phyloP scores from a whole-genome alignment of 53 echinoderm and acorn worm species.

The Hippasteria phrygiana region DNA sequence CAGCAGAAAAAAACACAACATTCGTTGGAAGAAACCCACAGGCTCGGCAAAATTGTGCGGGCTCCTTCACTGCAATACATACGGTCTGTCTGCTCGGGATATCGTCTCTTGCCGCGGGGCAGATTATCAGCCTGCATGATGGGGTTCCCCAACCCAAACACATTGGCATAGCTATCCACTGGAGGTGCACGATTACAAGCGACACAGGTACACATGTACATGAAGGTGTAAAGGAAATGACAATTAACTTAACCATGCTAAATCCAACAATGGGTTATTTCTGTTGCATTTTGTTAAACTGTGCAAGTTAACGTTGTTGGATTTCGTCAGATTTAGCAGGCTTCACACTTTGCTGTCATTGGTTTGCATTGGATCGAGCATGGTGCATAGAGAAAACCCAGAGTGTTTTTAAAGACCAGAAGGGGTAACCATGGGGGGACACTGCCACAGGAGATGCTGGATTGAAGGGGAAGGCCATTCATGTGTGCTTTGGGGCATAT shows the following conservation, averaged over 20 bases:
- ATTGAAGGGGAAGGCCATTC: too few relatives aligned
- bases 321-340: too few relatives aligned
- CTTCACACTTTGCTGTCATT: too few relatives aligned
- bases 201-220: neutral
- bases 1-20: neutral
- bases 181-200: neutral
- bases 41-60: neutral
- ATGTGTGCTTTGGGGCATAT: too few relatives aligned
- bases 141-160: conserved; percentile 30
- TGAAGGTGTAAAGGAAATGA: neutral
- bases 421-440: too few relatives aligned
- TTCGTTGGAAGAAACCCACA: conserved; percentile 12
- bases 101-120: conserved; percentile 49
- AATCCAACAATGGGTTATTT: neutral
- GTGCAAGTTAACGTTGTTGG: too few relatives aligned
- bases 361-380: too few relatives aligned
- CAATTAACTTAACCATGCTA: neutral
- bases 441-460: too few relatives aligned
- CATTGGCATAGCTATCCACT: conserved; percentile 55
- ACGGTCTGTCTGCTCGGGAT: conserved; percentile 31
- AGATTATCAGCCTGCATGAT: neutral
- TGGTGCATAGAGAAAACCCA: too few relatives aligned
- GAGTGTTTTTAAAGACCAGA: too few relatives aligned
- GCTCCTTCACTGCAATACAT: conserved; percentile 35
- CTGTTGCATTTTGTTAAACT: too few relatives aligned